These are phyloP conservation scores for Paramuricea clavata DNA, from an alignment of 92 coral and sea anemone species.

Conservation along the genomic window DNA sequence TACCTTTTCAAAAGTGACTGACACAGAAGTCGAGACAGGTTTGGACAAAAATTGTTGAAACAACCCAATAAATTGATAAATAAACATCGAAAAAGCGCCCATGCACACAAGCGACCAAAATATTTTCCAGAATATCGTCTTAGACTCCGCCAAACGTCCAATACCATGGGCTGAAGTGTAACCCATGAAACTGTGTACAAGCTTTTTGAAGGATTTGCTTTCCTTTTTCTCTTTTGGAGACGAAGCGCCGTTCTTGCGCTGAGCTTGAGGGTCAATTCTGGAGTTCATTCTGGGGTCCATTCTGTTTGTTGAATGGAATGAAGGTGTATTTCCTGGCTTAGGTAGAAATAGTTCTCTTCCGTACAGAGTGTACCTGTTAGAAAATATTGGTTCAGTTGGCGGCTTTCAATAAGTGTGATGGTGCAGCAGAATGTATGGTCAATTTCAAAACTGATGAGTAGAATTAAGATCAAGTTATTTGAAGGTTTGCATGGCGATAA, in stretches of 20 bases:
- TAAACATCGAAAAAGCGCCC: conserved; percentile 58
- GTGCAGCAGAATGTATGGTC: too few relatives aligned
- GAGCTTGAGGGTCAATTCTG: too few relatives aligned
- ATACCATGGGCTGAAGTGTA: conserved; percentile 58
- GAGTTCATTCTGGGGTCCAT: too few relatives aligned
- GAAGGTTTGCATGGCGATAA: too few relatives aligned
- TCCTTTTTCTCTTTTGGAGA: conserved; percentile 7
- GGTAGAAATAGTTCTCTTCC: conserved; percentile 8
- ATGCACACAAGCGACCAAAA: conserved; percentile 63
- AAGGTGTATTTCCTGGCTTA: neutral
- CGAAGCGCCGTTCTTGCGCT: neutral
- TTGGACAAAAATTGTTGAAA: conserved; percentile 14
- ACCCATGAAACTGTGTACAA: conserved; percentile 26
- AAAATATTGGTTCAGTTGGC: too few relatives aligned
- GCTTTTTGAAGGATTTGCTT: conserved; percentile 13
- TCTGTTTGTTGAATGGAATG: neutral
- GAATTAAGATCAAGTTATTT: too few relatives aligned
- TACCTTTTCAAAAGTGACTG: conserved; percentile 37
- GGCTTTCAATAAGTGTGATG: too few relatives aligned
- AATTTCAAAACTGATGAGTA: too few relatives aligned
- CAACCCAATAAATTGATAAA: conserved; percentile 39
- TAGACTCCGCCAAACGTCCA: conserved; percentile 15
- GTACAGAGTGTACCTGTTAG: conserved; percentile 14
- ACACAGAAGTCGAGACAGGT: conserved; percentile 45
- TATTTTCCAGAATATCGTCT: conserved; percentile 48